Conservation (phyloP, 2,113 vertebrate species). For the Aphyosemion australe region DNA sequence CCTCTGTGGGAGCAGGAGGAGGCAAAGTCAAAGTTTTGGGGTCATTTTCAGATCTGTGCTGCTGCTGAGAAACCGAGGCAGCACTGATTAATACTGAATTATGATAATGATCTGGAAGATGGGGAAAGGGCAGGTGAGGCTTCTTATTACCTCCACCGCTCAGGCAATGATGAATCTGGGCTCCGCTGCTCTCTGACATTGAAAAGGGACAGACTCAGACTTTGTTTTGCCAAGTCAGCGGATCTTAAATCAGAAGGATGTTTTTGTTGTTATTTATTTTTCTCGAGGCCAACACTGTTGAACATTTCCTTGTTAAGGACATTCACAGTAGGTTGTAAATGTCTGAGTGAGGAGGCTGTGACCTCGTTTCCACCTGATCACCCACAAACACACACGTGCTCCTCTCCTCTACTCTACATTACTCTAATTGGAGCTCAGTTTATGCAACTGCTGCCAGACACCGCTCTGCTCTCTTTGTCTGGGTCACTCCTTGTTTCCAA, state of each 20-base stretch:
- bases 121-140: slow-evolving; percentile 54
- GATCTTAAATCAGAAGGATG: slow-evolving; percentile 29
- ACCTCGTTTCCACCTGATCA: slow-evolving; percentile 65
- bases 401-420: slow-evolving; percentile 55
- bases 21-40: slow-evolving; percentile 53
- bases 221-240: slow-evolving; percentile 63
- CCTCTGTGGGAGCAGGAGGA: slow-evolving; percentile 33
- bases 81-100: slow-evolving; percentile 68
- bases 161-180: slow-evolving; percentile 56
- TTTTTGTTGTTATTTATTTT: slow-evolving; percentile 6
- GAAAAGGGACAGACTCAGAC: slow-evolving; percentile 39
- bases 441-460: slow-evolving; percentile 38
- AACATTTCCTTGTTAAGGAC: slow-evolving; percentile 33
- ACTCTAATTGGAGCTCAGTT: slow-evolving; percentile 63
- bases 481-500: slow-evolving; percentile 14
- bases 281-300: not conserved
- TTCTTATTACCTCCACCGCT: slow-evolving; percentile 51
- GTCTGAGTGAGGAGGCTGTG: slow-evolving; percentile 57
- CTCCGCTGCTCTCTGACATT: slow-evolving; percentile 57
- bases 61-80: slow-evolving; percentile 32
- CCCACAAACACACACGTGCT: slow-evolving; percentile 21
- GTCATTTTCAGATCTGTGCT: slow-evolving; percentile 63
- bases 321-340: slow-evolving; percentile 65
- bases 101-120: slow-evolving; percentile 68
- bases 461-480: slow-evolving; percentile 23